Base-by-base conservation (phyloP, 2,888 invertebrate species). In the Nudaria mundana region DNA sequence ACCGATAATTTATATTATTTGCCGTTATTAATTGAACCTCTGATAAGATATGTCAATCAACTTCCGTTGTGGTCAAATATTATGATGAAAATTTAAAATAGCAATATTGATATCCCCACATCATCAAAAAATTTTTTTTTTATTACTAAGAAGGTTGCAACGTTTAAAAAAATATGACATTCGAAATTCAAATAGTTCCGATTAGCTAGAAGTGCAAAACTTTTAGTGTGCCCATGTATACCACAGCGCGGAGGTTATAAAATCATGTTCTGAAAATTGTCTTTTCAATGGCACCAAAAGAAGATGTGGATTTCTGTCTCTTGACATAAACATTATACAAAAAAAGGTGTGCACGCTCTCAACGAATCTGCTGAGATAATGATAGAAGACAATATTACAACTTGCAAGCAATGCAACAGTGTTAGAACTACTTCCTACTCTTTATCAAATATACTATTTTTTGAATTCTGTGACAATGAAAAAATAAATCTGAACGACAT, bases 71-170 rank as follows among this genome's bases (percentile, higher is more conserved):
- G 35, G 35, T 26, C 26, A 16, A 35, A 35, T 26, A 26, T 35
- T 25, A 26, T 26, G 35, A 25, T 26, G 16, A 35, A 26, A 14
- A 16, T 26, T 16, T 37, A 37, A 13, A 7, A 29, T 16, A 29
- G 20, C 12, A 20, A 37, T 14, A 37, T 12, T 14, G 20, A 28
- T 29, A 23, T 11, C 11, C 13, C 36, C 13, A 29, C 36, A 29
- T 29, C 36, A 12, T 37, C 36, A 7, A 37, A 37, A 37, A 22
- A 29, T 10, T 29, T 29, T 14, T 14, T 37, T 37, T 28, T 25
- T 14, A 13, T 35, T n/a, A n/a, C n/a, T n/a, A n/a, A n/a, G n/a
- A n/a, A n/a, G n/a, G n/a, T n/a, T n/a, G n/a, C n/a, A n/a, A n/a
- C n/a, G n/a, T n/a, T n/a, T n/a, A n/a, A n/a, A n/a, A n/a, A n/a